Evolutionary conservation across 2,113 vertebrate genomes (phyloP).

Genomic region (Choloepus hoffmanni): DNA sequence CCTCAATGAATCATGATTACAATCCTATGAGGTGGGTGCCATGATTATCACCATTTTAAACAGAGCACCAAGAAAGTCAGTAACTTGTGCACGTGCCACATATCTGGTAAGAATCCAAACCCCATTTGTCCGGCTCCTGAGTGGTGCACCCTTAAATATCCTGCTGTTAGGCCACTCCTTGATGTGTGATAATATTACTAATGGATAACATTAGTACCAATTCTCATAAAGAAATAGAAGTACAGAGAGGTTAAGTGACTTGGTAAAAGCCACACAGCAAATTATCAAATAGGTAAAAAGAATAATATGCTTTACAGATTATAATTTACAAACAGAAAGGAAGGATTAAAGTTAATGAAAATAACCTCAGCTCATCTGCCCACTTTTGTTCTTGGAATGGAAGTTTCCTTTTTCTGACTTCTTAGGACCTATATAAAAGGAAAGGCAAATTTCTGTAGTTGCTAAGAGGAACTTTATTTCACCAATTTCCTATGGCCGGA

Average conservation of each 20-base stretch:
- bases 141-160: not conserved
- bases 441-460: not conserved
- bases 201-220: not conserved
- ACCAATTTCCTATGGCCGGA: not conserved
- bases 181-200: not conserved
- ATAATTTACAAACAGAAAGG: not conserved
- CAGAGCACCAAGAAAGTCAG: not conserved
- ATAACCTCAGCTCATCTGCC: not conserved
- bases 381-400: not conserved
- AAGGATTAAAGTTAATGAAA: slow-evolving; percentile 28
- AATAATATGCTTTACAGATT: not conserved
- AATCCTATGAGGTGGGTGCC: not conserved
- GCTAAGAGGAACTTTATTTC: not conserved
- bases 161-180: too few species aligned
- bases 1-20: not conserved
- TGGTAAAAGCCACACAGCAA: not conserved
- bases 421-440: not conserved
- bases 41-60: not conserved
- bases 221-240: not conserved
- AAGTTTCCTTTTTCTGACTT: not conserved
- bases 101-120: not conserved
- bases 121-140: not conserved
- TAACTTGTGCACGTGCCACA: not conserved
- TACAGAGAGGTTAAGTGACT: not conserved
- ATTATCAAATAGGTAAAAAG: not conserved